Base-by-base conservation (phyloP, 2,888 invertebrate genomes). In the Athalia circularis region DNA sequence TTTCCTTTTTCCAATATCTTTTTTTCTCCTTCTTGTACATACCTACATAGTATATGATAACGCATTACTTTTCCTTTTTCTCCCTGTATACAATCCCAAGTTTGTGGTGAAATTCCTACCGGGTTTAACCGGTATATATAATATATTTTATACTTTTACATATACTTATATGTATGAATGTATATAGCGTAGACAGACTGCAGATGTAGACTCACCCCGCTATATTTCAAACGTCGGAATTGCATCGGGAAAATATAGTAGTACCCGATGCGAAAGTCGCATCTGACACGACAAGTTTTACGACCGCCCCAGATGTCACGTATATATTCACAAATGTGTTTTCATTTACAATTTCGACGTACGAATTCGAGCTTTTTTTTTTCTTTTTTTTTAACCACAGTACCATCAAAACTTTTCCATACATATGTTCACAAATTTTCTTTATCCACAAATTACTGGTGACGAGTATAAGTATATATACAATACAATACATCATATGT, bases 271-370 rank as follows among this genome's bases (percentile, higher is more conserved):
- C 59, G 11, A 75, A 75, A 75, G 75, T 75, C 62, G 75, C 75
- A 75, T 75, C 47, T 75, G 75, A 75, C 75, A 75, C 75, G 75
- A 64, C 43, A 72, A 75, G 75, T 75, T 75, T 75, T 75, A 75
- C 64, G 75, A 64, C 62, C 75, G 62, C 62, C 61, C 75, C 75
- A 75, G 75, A 75, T 75, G 64, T 64, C 61, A 50, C 75, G 48
- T 59, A 62, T 29, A 29, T 64, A 75, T 62, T 75, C 75, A 52
- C 75, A 75, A 75, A 75, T 75, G 75, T 75, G 75, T 75, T 75
- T 75, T 75, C 62, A 75, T 75, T 75, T 75, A 59, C 75, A 64
- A 75, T 75, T 75, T 75, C 48, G 48, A 45, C 75, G 75, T 50
- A 75, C 62, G 48, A 47, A 75, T 52, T 7, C 52, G 29, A 15